Evolutionary conservation across 2,113 vertebrate genomes (phyloP), one percentile per base, ranked within the genome.

Genomic region (Zosterops hypoxanthus): DNA sequence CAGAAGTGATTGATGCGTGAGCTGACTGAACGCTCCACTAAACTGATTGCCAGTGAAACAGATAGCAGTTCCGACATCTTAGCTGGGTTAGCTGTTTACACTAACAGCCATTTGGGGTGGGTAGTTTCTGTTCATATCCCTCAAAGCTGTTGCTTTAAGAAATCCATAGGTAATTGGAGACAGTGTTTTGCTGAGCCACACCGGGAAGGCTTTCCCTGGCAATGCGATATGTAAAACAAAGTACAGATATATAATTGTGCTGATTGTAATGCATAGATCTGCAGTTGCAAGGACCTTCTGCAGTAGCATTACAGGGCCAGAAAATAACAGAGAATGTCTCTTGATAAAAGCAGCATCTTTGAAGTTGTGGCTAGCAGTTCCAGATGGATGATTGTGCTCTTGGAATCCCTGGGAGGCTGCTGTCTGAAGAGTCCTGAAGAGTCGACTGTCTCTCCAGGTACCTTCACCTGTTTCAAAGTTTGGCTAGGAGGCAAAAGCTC

Each of bases 41-140:
- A 90, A 92, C 49, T 82, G 83, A 86, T 92, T 91, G 66, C 78
- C 60, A 25, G 84, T 39, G 76, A 73, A 94, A 85, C 57, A 91
- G 83, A 91, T n/a, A 92, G 61, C 65, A 44, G 82, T 57, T 92
- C 86, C 29, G 84, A 94, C 90, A 88, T 94, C 79, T 96, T 94
- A 86, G 90, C 75, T 73, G 88, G 82, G 70, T 82, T 79, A 68
- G 71, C 21, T 82, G 42, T 79, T 95, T 84, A 65, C 33, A 4
- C 73, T 68, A 57, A 91, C 84, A 69, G 78, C 91, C 81, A 49
- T 94, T 95, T 92, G 84, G 66, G 36, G 41, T 42, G 55, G 70
- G 50, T 34, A 36, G 57, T 63, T 89, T 19, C 59, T 87, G 46
- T 52, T 95, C 5, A 1, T 39, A 25, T 29, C 46, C 47, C 39